A percentile compares a stretch with the other conserved stretches of the same genome.
Evolutionary conservation across 2,113 vertebrate species (phyloP).

Genomic region (Lophius piscatorius): DNA sequence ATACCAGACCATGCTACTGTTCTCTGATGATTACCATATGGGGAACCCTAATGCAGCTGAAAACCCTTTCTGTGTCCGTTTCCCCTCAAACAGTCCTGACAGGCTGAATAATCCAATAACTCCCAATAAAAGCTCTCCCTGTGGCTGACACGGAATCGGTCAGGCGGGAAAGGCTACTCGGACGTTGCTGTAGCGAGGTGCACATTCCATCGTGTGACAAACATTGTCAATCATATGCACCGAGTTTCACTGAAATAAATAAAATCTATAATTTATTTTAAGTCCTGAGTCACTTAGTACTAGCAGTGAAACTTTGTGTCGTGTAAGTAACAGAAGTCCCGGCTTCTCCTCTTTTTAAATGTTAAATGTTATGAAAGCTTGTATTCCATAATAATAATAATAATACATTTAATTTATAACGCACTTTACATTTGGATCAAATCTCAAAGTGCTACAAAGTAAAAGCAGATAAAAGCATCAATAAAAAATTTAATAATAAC

Average conservation of each 20-base stretch:
- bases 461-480: too few relatives aligned
- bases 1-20: constrained; percentile 66
- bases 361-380: too few relatives aligned
- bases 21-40: constrained; percentile 77
- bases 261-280: too few relatives aligned
- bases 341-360: too few relatives aligned
- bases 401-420: too few relatives aligned
- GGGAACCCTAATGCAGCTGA: constrained; percentile 47
- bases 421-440: too few relatives aligned
- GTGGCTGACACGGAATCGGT: constrained; percentile 36
- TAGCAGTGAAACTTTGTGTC: too few relatives aligned
- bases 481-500: too few relatives aligned
- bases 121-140: constrained; percentile 54
- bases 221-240: background rate
- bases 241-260: background rate
- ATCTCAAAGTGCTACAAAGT: too few relatives aligned
- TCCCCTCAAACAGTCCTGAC: constrained; percentile 66
- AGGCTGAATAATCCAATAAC: constrained; percentile 71
- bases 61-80: constrained; percentile 55
- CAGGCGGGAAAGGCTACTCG: constrained; percentile 1
- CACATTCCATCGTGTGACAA: background rate
- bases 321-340: too few relatives aligned
- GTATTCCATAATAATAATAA: too few relatives aligned
- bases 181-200: constrained; percentile 10
- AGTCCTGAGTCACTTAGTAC: too few relatives aligned